Conservation (phyloP, 2,888 invertebrate species). For the Fissipunctia ypsillon region DNA sequence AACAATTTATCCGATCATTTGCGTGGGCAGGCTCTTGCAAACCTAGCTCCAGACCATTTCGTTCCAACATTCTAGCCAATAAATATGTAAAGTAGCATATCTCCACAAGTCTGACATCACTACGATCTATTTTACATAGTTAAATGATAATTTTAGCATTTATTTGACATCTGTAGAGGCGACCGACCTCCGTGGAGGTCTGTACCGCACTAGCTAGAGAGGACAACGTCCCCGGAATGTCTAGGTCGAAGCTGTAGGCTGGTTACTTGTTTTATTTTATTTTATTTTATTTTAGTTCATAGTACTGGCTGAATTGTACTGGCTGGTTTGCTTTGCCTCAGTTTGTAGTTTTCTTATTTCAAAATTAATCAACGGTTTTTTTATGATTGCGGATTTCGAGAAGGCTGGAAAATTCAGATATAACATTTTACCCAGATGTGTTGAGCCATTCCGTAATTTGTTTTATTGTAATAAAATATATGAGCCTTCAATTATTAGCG, state of each 20-base stretch:
- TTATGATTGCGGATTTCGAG: background rate
- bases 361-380: background rate
- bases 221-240: constrained; percentile 70
- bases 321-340: background rate
- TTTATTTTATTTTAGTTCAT: constrained; percentile 45
- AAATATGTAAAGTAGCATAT: constrained; percentile 43
- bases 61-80: constrained; percentile 24
- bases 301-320: constrained; percentile 27
- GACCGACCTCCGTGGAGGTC: constrained; percentile 62
- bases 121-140: constrained; percentile 50
- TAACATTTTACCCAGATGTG: no score
- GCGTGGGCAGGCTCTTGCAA: background rate
- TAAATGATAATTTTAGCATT: constrained; percentile 51
- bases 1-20: constrained; percentile 14
- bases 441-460: background rate
- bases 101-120: constrained; percentile 45
- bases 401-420: background rate
- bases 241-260: constrained; percentile 64
- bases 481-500: no score
- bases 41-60: constrained; percentile 4
- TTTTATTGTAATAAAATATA: background rate
- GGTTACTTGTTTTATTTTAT: constrained; percentile 43
- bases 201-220: constrained; percentile 47
- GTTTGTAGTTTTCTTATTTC: background rate
- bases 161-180: constrained; percentile 48